A percentile compares a stretch with the other conserved stretches of the same genome.
These are phyloP conservation scores for Sarcophaga caerulescens DNA, from an alignment of 2,888 invertebrate genomes.

Conservation along the genomic window DNA sequence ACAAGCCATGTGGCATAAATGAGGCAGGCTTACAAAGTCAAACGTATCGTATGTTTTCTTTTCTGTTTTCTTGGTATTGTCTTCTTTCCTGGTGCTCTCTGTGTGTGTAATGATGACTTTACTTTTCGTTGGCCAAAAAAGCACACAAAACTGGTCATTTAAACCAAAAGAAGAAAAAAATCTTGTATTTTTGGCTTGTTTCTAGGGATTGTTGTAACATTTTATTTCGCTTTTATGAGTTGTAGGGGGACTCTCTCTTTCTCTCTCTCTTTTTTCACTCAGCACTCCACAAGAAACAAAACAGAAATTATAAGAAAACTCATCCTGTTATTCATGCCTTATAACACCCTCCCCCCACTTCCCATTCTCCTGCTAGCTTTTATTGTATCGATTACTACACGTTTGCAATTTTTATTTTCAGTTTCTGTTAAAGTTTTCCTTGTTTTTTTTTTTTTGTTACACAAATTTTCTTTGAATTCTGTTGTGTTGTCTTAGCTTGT, in stretches of 20 bases:
- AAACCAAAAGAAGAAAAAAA: background rate
- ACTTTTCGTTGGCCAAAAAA: constrained; percentile 46
- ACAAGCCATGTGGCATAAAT: constrained; percentile 28
- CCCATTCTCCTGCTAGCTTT: background rate
- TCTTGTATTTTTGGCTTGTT: constrained; percentile 20
- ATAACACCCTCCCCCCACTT: too few species aligned
- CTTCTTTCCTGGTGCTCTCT: background rate
- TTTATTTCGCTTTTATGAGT: constrained; percentile 14
- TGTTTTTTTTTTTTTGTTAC: background rate
- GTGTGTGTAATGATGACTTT: constrained; percentile 45
- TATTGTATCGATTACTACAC: constrained; percentile 58
- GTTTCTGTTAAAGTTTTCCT: constrained; percentile 31
- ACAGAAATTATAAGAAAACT: constrained; percentile 17
- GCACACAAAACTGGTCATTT: constrained; percentile 43
- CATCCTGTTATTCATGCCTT: too few species aligned
- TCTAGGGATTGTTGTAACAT: constrained; percentile 2
- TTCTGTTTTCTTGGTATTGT: background rate
- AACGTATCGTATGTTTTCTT: background rate
- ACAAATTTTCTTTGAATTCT: background rate
- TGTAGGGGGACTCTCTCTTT: background rate
- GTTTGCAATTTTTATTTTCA: constrained; percentile 38
- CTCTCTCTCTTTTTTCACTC: too few species aligned
- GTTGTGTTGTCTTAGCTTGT: background rate
- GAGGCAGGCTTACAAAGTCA: background rate
- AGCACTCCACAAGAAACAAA: background rate